These are phyloP conservation scores for Anthopleura xanthogrammica DNA, from an alignment of 92 coral and sea anemone species.

Conservation along the genomic window DNA sequence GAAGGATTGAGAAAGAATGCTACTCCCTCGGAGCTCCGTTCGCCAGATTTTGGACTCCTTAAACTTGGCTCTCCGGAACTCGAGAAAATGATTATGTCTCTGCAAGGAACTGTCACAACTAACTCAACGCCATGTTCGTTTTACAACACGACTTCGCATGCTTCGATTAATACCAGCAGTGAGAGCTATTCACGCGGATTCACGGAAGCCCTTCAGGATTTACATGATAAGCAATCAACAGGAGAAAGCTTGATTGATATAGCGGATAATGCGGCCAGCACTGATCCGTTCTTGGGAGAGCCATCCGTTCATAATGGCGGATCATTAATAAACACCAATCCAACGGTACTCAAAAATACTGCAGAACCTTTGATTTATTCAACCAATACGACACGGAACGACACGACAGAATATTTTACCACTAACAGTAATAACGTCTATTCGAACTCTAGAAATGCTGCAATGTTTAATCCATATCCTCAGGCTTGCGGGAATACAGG, in stretches of 20 bases:
- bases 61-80: conserved; percentile 97
- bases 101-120: conserved; percentile 83
- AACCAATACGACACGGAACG: conserved; percentile 55
- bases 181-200: conserved; percentile 86
- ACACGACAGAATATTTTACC: conserved; percentile 68
- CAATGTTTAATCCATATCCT: conserved; percentile 69
- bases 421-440: conserved; percentile 48
- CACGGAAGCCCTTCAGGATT: conserved; percentile 96
- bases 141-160: conserved; percentile 63
- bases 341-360: conserved; percentile 62
- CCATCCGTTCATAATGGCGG: conserved; percentile 52
- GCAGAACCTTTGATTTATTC: conserved; percentile 62
- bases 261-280: conserved; percentile 66
- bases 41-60: conserved; percentile 96
- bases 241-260: conserved; percentile 78
- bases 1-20: conserved; percentile 83
- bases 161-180: conserved; percentile 58
- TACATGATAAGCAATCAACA: conserved; percentile 85
- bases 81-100: conserved; percentile 96
- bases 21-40: conserved; percentile 87
- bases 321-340: conserved; percentile 52
- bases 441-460: conserved; percentile 60
- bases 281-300: conserved; percentile 88
- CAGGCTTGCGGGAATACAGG: conserved; percentile 48
- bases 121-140: conserved; percentile 81